Percentiles rank a stretch among this genome's conserved stretches.
Evolutionary conservation across 2,888 invertebrate genomes (phyloP).

Genomic region (Ornithoptera priamus): DNA sequence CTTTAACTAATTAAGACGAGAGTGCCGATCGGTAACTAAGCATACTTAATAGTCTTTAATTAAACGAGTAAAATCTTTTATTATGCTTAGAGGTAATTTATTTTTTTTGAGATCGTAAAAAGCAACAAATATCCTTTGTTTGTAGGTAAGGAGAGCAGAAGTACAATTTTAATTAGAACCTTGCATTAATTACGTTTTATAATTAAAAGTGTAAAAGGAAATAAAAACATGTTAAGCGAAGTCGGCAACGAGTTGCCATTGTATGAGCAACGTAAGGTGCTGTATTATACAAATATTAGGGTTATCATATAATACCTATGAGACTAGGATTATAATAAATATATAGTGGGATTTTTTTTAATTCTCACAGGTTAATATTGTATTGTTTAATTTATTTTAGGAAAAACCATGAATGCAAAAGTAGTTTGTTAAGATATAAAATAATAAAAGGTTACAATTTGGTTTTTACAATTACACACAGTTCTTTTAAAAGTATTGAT

Average conservation of each 20-base stretch:
- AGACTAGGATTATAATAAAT: background rate
- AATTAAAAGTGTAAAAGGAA: constrained; percentile 29
- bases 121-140: constrained; percentile 27
- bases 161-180: constrained; percentile 31
- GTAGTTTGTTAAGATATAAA: too few species aligned
- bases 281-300: constrained; percentile 7
- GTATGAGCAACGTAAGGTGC: constrained; percentile 15
- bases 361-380: background rate
- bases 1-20: background rate
- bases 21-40: constrained; percentile 4
- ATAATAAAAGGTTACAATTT: too few species aligned
- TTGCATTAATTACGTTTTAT: constrained; percentile 30
- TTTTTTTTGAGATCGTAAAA: constrained; percentile 21
- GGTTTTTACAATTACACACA: too few species aligned
- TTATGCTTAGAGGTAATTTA: constrained; percentile 26
- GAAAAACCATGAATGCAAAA: background rate
- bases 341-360: background rate
- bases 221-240: constrained; percentile 25
- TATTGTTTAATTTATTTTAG: background rate
- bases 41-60: constrained; percentile 12
- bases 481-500: too few species aligned
- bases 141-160: constrained; percentile 23
- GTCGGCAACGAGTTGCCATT: constrained; percentile 23
- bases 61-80: constrained; percentile 21
- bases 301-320: background rate